Base-by-base conservation (phyloP, 2,888 invertebrate genomes). In the Tetheella fluctuosa region DNA sequence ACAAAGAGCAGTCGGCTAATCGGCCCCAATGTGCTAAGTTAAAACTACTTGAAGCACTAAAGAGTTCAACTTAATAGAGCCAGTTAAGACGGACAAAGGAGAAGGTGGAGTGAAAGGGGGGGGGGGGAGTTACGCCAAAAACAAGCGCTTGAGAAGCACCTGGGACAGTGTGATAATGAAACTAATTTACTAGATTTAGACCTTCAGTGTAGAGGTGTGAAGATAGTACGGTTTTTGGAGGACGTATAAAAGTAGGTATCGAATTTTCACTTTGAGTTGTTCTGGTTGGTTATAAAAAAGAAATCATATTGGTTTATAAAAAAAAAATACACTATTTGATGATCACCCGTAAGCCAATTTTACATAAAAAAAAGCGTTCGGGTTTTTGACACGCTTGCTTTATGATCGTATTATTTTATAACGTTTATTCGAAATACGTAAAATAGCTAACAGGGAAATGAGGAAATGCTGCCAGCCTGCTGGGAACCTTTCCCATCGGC, bases 131-230 rank as follows among this genome's bases (percentile, higher is more conserved):
- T 13, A 13, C 34, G 12, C 34, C 64, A 72, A 80, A 79, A 78
- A 77, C 34, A 55, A 70, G 63, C 68, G 65, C 75, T 72, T 72
- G 70, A 72, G 75, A 74, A 73, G 74, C 82, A 83, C 83, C 83
- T 83, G 83, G 79, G 75, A 74, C 80, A 67, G 58, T 70, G 76
- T 76, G 83, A 83, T 83, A 83, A 83, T 83, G 81, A 81, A 83
- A 83, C 83, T 83, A 82, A 83, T 83, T 83, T 83, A 81, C 80
- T 81, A 76, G 83, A 80, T 80, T 79, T 74, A 78, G 73, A 64
- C 70, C 69, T 66, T 58, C 42, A 25, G 23, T 2, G 30, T n/a
- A n/a, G 62, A 68, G 56, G 28, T 52, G 8, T 23, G 64, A 69
- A 69, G 54, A 54, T 52, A 42, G 2, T 1, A 10, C 1, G 8